Evolutionary conservation across 2,888 invertebrate genomes (phyloP), one percentile per base, ranked within the genome.

Genomic region (Orchestes rusci): DNA sequence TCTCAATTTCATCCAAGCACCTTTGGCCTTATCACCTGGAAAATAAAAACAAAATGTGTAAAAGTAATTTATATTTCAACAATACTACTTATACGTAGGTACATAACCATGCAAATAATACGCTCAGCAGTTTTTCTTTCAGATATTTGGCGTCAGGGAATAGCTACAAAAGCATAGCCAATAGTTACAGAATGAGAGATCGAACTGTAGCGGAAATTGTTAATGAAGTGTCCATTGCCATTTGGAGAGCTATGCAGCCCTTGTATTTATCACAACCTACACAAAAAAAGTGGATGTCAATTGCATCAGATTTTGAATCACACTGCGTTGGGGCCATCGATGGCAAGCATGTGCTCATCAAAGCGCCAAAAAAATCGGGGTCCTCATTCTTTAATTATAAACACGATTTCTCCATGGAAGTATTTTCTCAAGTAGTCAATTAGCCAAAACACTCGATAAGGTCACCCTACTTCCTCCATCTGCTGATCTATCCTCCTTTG

Each of bases 181-280:
- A 36, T 20, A 40, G 13, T 28, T 51, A 51, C 28, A 44, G 46
- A 34, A 13, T 51, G 37, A 47, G 48, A n/a, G 48, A 50, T 17
- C 39, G 45, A 33, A 42, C 64, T 60, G 39, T 63, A 61, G 55
- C 68, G 62, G 42, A 64, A 57, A 63, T 68, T 37, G 59, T 61
- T 16, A 33, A 46, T 51, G 56, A 60, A 55, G 57, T 60, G 23
- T 59, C 55, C 44, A 43, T 39, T 17, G 58, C 59, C 16, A 54
- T 60, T 20, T 56, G 59, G 58, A 53, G 55, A 18, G 15, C 30
- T 43, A 44, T 54, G 35, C 53, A 56, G 41, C 53, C 54, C 12
- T 34, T 45, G 10, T 53, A 50, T 41, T 45, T 53, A 43, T 53
- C 51, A 16, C 33, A 38, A 42, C 56, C 56, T 30, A 53, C 55